Evolutionary conservation across 2,113 vertebrate genomes (phyloP).

Genomic region (Sphyrna mokarran): DNA sequence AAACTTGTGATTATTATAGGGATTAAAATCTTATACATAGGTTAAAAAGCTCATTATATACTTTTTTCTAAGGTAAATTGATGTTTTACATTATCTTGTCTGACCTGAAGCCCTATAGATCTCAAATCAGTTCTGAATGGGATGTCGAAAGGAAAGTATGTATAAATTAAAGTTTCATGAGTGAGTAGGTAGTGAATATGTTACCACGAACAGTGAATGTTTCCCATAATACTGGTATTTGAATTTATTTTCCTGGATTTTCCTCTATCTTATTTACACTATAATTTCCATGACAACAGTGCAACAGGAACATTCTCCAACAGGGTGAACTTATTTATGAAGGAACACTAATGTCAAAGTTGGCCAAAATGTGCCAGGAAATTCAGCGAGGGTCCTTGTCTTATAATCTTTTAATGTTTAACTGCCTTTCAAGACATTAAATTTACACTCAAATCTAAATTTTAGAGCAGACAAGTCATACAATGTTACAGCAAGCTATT

Average conservation of each 20-base stretch:
- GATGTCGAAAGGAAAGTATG: too few relatives aligned
- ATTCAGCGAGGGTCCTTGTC: neutral
- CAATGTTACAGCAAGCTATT: neutral
- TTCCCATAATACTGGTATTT: too few relatives aligned
- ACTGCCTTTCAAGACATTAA: too few relatives aligned
- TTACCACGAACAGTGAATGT: too few relatives aligned
- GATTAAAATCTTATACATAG: neutral
- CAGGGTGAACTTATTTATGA: neutral
- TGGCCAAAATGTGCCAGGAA: neutral
- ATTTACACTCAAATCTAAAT: neutral
- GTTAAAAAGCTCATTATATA: too few relatives aligned
- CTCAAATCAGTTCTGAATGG: too few relatives aligned
- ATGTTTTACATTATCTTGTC: neutral
- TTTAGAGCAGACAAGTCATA: neutral
- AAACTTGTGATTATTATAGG: neutral
- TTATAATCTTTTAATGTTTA: neutral
- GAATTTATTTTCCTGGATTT: too few relatives aligned
- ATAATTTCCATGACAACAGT: neutral
- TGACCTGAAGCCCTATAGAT: neutral
- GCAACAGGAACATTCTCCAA: neutral
- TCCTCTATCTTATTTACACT: neutral
- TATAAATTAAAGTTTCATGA: too few relatives aligned
- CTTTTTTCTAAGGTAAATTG: too few relatives aligned
- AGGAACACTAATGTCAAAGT: neutral
- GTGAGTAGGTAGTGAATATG: too few relatives aligned